A percentile compares a stretch with the other conserved stretches of the same genome.
Evolutionary conservation across 92 coral and sea anemone species (phyloP).

Genomic region (Desmophyllum pertusum): DNA sequence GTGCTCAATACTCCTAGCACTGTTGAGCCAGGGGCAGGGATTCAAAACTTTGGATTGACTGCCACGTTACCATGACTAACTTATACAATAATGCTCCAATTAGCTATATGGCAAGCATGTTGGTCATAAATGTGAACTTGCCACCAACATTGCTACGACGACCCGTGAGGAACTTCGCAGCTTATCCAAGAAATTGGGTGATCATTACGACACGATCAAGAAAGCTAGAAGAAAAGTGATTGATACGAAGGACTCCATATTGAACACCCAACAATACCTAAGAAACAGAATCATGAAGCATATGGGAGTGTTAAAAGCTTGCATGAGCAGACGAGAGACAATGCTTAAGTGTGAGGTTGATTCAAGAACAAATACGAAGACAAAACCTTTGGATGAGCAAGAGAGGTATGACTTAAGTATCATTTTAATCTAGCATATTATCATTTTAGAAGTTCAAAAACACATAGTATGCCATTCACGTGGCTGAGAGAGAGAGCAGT

Average conservation of each 20-base stretch:
- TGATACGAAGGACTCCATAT: constrained; percentile 49
- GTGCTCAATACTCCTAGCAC: too few species aligned
- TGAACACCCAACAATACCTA: constrained; percentile 49
- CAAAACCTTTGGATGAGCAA: constrained; percentile 61
- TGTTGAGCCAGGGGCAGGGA: too few species aligned
- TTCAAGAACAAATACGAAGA: constrained; percentile 49
- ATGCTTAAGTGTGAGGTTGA: constrained; percentile 49
- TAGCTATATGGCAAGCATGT: constrained; percentile 89
- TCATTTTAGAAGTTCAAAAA: too few species aligned
- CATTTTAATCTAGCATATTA: background rate
- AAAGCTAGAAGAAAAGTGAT: constrained; percentile 58
- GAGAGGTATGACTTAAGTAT: constrained; percentile 54
- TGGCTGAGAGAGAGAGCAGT: too few species aligned
- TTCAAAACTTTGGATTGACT: too few species aligned
- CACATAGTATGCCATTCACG: background rate
- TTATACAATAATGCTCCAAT: background rate
- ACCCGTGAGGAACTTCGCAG: constrained; percentile 70
- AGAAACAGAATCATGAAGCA: constrained; percentile 60
- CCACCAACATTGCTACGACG: constrained; percentile 74
- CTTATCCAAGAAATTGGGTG: constrained; percentile 61
- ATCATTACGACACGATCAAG: constrained; percentile 45
- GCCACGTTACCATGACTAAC: too few species aligned
- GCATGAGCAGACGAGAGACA: constrained; percentile 56
- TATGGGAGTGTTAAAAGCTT: constrained; percentile 49
- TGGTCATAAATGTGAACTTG: constrained; percentile 88